Evolutionary conservation across 2,113 vertebrate species (phyloP).

Genomic region (Odocoileus hemionus): DNA sequence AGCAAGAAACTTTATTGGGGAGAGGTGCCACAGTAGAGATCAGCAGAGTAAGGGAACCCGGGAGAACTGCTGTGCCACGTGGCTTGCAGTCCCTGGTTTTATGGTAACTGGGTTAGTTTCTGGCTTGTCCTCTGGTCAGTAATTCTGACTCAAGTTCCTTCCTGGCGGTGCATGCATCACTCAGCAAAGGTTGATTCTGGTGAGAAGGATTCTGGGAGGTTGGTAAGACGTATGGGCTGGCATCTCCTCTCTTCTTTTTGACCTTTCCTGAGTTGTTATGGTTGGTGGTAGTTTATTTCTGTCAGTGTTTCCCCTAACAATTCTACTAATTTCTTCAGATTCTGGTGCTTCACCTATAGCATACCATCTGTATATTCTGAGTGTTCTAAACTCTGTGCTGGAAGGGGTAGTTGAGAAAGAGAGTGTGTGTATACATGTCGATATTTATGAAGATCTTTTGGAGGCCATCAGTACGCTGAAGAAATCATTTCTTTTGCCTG

Average conservation of each 20-base stretch:
- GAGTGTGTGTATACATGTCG: neutral
- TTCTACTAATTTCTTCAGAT: neutral
- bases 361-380: neutral
- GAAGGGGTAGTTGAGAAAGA: neutral
- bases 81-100: neutral
- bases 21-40: neutral
- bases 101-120: neutral
- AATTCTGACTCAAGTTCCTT: neutral
- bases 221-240: neutral
- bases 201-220: neutral
- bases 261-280: neutral
- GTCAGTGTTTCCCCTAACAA: neutral
- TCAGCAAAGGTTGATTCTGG: neutral
- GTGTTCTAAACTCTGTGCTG: neutral
- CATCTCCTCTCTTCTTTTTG: neutral
- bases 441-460: neutral
- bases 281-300: neutral
- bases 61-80: neutral
- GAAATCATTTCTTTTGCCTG: neutral
- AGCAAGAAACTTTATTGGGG: neutral
- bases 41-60: neutral
- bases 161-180: neutral
- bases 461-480: neutral
- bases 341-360: neutral
- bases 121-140: neutral